phyloP scores from a whole-genome alignment of 2,113 vertebrate species.

The Rattus rattus region DNA sequence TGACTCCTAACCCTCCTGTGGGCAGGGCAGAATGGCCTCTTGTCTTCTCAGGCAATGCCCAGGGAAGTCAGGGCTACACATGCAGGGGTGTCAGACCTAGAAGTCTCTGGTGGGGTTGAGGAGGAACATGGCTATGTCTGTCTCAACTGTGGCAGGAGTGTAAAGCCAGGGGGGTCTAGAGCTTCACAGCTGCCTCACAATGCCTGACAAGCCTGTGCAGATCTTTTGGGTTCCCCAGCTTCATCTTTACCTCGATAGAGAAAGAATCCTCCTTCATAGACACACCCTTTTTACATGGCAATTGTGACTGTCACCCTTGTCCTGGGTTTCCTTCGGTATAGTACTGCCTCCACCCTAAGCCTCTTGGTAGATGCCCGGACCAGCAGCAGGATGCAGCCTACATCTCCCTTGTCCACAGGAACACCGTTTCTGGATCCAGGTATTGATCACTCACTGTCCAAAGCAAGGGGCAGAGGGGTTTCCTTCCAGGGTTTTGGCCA shows the following conservation, averaged over 20 bases:
- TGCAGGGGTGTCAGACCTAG: neutral
- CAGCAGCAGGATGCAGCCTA: neutral
- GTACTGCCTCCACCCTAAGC: neutral
- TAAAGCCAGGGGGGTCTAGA: neutral
- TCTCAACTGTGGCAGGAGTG: neutral
- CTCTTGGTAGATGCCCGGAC: neutral
- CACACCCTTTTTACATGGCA: fast-evolving
- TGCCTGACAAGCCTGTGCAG: neutral
- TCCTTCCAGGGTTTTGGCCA: neutral
- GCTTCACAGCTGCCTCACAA: neutral
- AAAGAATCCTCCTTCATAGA: too few species aligned
- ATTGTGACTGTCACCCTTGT: fast-evolving
- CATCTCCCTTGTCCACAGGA: neutral
- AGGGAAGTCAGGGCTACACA: neutral
- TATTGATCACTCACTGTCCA: neutral
- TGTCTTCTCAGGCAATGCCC: neutral
- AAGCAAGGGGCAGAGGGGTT: neutral
- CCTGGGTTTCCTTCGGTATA: conserved; percentile 11
- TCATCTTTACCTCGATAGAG: fast-evolving
- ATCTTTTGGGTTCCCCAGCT: neutral
- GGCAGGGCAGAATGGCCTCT: neutral
- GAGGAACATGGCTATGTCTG: neutral
- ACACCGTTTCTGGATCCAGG: conserved; percentile 65
- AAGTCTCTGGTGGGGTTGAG: neutral
- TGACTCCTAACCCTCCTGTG: conserved; percentile 65